These are phyloP conservation scores for Tenthredo distinguenda DNA, from an alignment of 2,888 invertebrate genomes.

Conservation along the genomic window DNA sequence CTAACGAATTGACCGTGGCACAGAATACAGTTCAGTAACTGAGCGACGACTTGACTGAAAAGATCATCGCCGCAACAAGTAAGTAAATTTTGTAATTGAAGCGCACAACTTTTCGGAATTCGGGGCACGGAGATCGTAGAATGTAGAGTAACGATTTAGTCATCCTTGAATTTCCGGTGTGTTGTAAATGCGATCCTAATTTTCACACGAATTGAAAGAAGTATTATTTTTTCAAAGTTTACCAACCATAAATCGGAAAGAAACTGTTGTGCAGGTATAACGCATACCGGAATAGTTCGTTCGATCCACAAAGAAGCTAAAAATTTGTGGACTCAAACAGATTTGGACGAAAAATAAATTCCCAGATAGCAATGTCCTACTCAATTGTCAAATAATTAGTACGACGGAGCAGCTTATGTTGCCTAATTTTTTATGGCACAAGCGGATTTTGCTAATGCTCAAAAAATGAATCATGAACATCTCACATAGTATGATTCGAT, in stretches of 20 bases:
- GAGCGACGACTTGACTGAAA: not conserved
- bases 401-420: no score
- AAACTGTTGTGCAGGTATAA: not conserved
- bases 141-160: not conserved
- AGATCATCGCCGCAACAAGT: not conserved
- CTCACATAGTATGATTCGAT: no score
- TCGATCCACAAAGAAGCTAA: no score
- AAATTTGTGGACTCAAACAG: no score
- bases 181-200: not conserved
- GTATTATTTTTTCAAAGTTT: not conserved
- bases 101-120: not conserved
- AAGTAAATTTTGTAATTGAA: not conserved
- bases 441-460: no score
- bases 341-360: no score
- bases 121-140: not conserved
- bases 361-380: no score
- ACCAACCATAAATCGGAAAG: not conserved
- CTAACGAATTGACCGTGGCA: not conserved
- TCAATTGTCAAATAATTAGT: no score
- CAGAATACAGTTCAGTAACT: not conserved
- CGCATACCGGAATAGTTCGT: not conserved
- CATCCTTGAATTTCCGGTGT: not conserved
- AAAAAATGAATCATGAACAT: no score
- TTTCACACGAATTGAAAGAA: not conserved
- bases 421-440: no score